Percentiles rank a stretch among this genome's conserved stretches.
These are phyloP conservation scores for Oscheius sp. DNA, from an alignment of 2,888 invertebrate species.

Conservation along the genomic window DNA sequence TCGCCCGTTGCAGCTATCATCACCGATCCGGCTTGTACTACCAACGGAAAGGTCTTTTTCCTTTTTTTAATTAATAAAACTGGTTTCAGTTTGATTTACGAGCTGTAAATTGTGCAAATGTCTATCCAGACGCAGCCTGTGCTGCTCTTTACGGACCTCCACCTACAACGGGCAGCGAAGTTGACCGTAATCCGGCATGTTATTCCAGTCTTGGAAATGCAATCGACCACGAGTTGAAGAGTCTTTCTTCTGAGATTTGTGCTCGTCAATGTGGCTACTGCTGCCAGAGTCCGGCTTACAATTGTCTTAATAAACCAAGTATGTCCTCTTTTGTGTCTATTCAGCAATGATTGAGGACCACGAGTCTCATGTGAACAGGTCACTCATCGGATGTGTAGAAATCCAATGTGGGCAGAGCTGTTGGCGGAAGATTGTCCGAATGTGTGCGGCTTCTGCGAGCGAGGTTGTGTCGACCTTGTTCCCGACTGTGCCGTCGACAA, in stretches of 20 bases:
- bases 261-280: conserved; percentile 37
- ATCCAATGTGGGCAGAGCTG: conserved; percentile 30
- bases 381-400: conserved; percentile 37
- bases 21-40: conserved; percentile 30
- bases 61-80: not conserved
- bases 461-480: conserved; percentile 30
- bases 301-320: conserved; percentile 29
- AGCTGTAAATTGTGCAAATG: conserved; percentile 49
- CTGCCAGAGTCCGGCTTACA: conserved; percentile 35
- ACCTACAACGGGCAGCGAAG: conserved; percentile 2
- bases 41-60: conserved; percentile 32
- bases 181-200: conserved; percentile 30
- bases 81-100: conserved; percentile 43
- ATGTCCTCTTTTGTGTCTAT: not conserved
- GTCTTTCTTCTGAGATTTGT: conserved; percentile 36
- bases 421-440: conserved; percentile 35
- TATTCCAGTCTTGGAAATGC: conserved; percentile 11
- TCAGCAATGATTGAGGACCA: conserved; percentile 2
- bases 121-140: conserved; percentile 50
- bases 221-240: conserved; percentile 37
- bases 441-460: conserved; percentile 35
- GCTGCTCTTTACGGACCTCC: conserved; percentile 41
- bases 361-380: conserved; percentile 29
- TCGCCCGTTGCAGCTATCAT: not conserved
- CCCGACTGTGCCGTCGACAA: conserved; percentile 36